Base-by-base conservation (phyloP, 2,113 vertebrate species). In the Merops nubicus region DNA sequence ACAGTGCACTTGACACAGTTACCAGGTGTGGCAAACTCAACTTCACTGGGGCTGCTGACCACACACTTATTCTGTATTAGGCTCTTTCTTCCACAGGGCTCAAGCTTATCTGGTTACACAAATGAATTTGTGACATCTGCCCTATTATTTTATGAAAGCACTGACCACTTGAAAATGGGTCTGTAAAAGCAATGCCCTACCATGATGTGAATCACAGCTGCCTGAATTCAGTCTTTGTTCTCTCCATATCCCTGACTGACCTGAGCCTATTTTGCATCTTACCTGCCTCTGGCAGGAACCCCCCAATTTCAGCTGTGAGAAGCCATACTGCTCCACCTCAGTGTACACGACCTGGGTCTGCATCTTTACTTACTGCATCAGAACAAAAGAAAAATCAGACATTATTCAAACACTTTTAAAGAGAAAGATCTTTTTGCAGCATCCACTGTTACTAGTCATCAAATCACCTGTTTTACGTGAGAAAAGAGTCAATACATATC, bases 171-270 rank as follows among this genome's bases (percentile, higher is more conserved):
- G 45, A 73, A 82, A 83, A 69, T 16, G 48, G 62, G 12, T 15
- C 38, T 1, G 1, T 12, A 36, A 45, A 88, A 88, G 59, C 20
- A 0, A 2, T 14, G 53, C 8, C 14, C 33, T 76, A 14, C 1
- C 6, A 54, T 12, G 15, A 45, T 6, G 21, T 33, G 59, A 50
- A 67, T 67, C 54, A 67, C 12, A 86, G 36, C 25, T 50, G 28
- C 25, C 65, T 53, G 54, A 80, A 33, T 63, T 63, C 10, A 80
- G 12, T 6, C 5, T 80, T 60, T 40, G 69, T 64, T 73, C 43
- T 62, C 29, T 65, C 48, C 33, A 8, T 8, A 47, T 9, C 8
- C 26, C 18, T 0, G 1, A 40, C 1, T 28, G 16, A 7, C 45
- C 15, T 3, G 1, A 5, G n/a, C 28, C 16, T 31, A 22, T 25